These are phyloP conservation scores for Drosophila quadrilineata DNA, from an alignment of 1,140 invertebrate species.

Conservation along the genomic window DNA sequence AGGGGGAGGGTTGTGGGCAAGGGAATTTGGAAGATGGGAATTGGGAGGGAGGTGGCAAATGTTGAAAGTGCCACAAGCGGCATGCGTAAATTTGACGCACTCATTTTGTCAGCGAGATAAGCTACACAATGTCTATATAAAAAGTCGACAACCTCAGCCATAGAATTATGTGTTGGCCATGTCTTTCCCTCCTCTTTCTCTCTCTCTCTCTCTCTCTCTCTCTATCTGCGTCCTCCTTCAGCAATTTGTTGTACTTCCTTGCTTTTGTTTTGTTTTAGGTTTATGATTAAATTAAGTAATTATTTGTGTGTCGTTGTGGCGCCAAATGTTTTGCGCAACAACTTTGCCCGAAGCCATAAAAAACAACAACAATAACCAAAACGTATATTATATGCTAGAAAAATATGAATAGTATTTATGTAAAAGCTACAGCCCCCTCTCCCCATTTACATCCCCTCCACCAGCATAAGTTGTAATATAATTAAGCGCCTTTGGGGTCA, in stretches of 20 bases:
- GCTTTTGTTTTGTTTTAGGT: constrained; percentile 41
- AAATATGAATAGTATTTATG: constrained; percentile 41
- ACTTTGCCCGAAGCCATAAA: constrained; percentile 18
- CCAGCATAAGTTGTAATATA: no score
- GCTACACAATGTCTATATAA: constrained; percentile 69
- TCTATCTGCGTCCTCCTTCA: no score
- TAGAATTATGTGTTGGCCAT: constrained; percentile 34
- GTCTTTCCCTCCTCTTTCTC: neutral
- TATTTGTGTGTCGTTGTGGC: constrained; percentile 59
- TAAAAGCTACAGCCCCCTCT: constrained; percentile 38
- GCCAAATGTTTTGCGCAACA: constrained; percentile 33
- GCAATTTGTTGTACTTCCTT: constrained; percentile 27
- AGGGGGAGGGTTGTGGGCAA: no score
- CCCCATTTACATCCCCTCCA: no score
- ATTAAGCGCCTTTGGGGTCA: constrained; percentile 38
- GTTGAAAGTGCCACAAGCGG: constrained; percentile 57
- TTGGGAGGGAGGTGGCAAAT: constrained; percentile 25
- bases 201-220: constrained; percentile 5
- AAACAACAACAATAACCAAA: constrained; percentile 18
- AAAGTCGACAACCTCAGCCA: constrained; percentile 34
- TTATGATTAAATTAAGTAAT: constrained; percentile 78
- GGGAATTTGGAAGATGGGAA: no score
- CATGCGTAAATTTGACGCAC: constrained; percentile 70
- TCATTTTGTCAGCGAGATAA: constrained; percentile 52
- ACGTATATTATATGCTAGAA: neutral